Base-by-base conservation (phyloP, 37 sponge, comb jelly and placozoan species). In the Beroe ovata region DNA sequence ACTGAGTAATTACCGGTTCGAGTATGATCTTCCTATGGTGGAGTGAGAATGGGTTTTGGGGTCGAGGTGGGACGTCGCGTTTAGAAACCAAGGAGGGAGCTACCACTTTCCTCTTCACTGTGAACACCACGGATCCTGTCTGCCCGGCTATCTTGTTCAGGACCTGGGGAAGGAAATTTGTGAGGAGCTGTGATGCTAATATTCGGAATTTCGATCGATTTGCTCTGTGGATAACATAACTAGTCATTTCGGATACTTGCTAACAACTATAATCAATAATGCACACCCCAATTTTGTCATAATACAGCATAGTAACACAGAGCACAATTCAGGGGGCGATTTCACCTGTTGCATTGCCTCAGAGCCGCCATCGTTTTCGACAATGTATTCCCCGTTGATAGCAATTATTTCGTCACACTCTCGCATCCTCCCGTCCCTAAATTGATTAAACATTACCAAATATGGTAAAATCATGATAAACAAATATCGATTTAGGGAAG, bases 321-420 rank as follows among this genome's bases (percentile, higher is more conserved):
- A n/a, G n/a, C n/a, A n/a, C n/a, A n/a, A n/a, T n/a, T n/a, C n/a
- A n/a, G n/a, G n/a, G n/a, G n/a, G n/a, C n/a, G 21, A 62, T 4
- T 20, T 77, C 22, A 77, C 84, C 54, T 77, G 84, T 42, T 77
- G 84, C 41, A 77, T 40, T 23, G 84, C 84, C 54, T 77, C 84
- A 23, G 84, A 54, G 4, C 84, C 84, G 1, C 54, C 84, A 16
- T 77, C 84, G 26, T 77, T 77, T 21, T 77, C 54, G 23, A 42
- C 11, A 8, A 77, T 77, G 8, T 30, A 77, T 23, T 77, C 84
- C 2, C 84, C 84, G 28, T 77, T 77, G 26, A 77, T 77, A 14
- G 84, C 42, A 3, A 40, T 40, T 2, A 77, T 77, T 35, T 77
- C 84, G 41, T 77, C 84, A 36, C 84, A 21, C 23, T 42, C 84